A percentile compares a stretch with the other conserved stretches of the same genome.
Evolutionary conservation across 2,888 invertebrate genomes (phyloP).

Genomic region (Fragum fragum): DNA sequence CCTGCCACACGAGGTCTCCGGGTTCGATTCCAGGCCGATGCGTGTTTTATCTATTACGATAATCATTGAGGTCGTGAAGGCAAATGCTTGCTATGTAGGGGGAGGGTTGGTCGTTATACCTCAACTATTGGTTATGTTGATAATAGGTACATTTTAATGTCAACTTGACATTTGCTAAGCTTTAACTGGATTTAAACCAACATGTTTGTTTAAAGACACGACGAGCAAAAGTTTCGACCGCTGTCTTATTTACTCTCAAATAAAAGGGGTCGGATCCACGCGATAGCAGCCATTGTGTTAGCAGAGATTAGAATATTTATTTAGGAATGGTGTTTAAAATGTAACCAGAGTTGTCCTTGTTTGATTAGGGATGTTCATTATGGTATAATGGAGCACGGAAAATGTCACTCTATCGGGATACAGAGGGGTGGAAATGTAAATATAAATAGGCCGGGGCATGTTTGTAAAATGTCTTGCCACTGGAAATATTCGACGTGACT

Average conservation of each 20-base stretch:
- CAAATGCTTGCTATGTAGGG: too few species aligned
- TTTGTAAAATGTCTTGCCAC: too few species aligned
- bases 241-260: background rate
- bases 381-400: background rate
- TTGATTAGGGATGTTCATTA: background rate
- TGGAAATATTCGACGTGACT: too few species aligned
- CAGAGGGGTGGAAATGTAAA: background rate
- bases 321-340: background rate
- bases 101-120: too few species aligned
- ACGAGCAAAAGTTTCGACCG: constrained; percentile 4
- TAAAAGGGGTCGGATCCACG: constrained; percentile 17
- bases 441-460: background rate
- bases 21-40: too few species aligned
- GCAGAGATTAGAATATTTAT: background rate
- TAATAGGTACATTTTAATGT: background rate
- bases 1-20: too few species aligned
- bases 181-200: background rate
- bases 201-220: background rate
- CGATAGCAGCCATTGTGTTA: constrained; percentile 1
- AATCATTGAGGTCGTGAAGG: too few species aligned
- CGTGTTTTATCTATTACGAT: too few species aligned
- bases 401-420: background rate
- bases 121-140: too few species aligned
- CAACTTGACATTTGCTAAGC: background rate
- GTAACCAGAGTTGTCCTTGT: background rate